Percentiles rank a stretch among this genome's conserved stretches.
Conservation (phyloP, 2,888 invertebrate genomes). For the Amiota mariae region DNA sequence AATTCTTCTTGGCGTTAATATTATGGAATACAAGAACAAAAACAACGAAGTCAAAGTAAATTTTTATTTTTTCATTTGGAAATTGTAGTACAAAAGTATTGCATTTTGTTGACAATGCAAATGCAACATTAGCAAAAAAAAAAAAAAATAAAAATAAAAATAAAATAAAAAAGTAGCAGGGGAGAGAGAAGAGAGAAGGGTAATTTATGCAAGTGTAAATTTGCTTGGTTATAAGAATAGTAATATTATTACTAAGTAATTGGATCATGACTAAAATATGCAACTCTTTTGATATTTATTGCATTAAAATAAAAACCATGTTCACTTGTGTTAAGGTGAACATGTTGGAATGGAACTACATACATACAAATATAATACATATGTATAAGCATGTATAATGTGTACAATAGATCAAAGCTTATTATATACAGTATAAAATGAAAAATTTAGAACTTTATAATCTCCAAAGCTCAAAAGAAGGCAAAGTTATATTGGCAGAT, state of each 20-base stretch:
- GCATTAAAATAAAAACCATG: not conserved
- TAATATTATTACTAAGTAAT: conserved; percentile 39
- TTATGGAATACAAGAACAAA: not conserved
- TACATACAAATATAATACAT: not conserved
- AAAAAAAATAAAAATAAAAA: conserved; percentile 1
- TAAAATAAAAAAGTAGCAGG: not conserved
- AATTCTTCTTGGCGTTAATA: conserved; percentile 7
- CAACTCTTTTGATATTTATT: conserved; percentile 7
- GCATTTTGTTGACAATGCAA: conserved; percentile 15
- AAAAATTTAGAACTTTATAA: too few species aligned
- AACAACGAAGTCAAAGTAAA: too few species aligned
- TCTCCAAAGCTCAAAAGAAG: too few species aligned
- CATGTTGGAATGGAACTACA: not conserved
- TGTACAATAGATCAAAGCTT: not conserved
- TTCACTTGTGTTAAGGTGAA: too few species aligned
- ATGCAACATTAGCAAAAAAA: conserved; percentile 26
- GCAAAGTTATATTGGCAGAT: too few species aligned
- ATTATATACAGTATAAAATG: too few species aligned
- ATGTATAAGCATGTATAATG: not conserved
- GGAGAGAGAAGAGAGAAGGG: not conserved
- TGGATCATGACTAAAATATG: conserved; percentile 52
- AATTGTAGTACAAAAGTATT: conserved; percentile 43
- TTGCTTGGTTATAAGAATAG: too few species aligned
- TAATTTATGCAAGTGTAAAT: too few species aligned
- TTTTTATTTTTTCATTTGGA: conserved; percentile 21